phyloP scores from a whole-genome alignment of 2,888 invertebrate species.

The Andricus quercusramuli region DNA sequence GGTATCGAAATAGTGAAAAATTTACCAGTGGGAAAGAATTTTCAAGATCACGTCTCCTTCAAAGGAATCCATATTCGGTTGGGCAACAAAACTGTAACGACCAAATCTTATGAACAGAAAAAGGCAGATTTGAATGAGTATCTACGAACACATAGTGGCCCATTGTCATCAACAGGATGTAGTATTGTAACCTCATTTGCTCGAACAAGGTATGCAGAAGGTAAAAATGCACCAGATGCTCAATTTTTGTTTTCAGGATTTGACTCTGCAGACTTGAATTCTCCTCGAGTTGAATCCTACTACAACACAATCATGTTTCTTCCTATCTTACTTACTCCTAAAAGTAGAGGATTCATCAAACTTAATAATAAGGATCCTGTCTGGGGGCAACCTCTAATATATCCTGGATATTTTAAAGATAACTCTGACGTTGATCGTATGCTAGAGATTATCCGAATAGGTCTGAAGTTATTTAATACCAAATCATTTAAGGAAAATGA shows the following conservation, averaged over 20 bases:
- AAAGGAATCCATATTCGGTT: conserved; percentile 74
- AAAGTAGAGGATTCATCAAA: neutral
- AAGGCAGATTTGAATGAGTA: no score
- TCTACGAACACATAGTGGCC: no score
- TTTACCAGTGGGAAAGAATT: conserved; percentile 89
- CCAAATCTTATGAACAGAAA: conserved; percentile 60
- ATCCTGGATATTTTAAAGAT: conserved; percentile 70
- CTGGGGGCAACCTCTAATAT: conserved; percentile 83
- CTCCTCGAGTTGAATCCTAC: conserved; percentile 82
- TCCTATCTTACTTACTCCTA: neutral
- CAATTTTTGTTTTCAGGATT: conserved; percentile 72
- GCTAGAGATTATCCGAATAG: neutral
- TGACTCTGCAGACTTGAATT: conserved; percentile 84
- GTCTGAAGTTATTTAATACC: neutral
- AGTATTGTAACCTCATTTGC: conserved; percentile 82
- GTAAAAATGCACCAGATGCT: conserved; percentile 81
- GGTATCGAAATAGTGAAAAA: no score
- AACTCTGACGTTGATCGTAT: neutral
- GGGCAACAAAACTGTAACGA: conserved; percentile 64
- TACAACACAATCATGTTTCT: conserved; percentile 51
- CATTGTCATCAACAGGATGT: no score
- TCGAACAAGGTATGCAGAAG: conserved; percentile 80
- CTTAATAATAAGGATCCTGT: conserved; percentile 87
- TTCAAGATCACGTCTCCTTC: conserved; percentile 88
- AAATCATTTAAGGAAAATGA: neutral